These are phyloP conservation scores for Globodera ellingtonae DNA, from an alignment of 1,140 invertebrate species.

Conservation along the genomic window DNA sequence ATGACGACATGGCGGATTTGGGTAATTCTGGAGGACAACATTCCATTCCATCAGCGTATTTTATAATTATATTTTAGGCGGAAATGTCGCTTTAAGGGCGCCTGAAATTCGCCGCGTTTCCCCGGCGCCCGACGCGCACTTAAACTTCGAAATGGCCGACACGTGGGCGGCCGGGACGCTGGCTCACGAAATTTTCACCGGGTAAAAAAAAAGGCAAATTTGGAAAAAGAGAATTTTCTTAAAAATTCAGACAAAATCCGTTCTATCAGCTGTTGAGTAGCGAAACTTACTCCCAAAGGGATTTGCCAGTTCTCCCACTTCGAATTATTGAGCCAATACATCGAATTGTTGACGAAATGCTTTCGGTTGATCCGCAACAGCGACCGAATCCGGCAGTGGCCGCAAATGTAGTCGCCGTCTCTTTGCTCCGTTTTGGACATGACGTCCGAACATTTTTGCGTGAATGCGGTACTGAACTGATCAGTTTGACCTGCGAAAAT, in stretches of 20 bases:
- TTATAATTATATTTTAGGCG: neutral
- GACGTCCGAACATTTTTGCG: slow-evolving; percentile 20
- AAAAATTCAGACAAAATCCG: slow-evolving; percentile 38
- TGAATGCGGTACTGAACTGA: slow-evolving; percentile 6
- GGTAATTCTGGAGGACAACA: slow-evolving; percentile 4
- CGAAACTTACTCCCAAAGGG: slow-evolving; percentile 40
- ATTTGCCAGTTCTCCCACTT: slow-evolving; percentile 40
- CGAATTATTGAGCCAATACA: slow-evolving; percentile 40
- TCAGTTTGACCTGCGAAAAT: neutral
- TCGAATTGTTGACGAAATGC: slow-evolving; percentile 34
- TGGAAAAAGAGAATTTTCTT: slow-evolving; percentile 23
- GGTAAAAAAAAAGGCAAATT: slow-evolving; percentile 19
- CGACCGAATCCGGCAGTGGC: slow-evolving; percentile 41
- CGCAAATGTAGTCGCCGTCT: slow-evolving; percentile 49
- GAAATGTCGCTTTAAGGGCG: slow-evolving; percentile 46
- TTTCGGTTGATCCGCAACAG: slow-evolving; percentile 42
- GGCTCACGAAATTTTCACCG: slow-evolving; percentile 52
- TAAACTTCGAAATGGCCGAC: slow-evolving; percentile 49
- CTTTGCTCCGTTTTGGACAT: slow-evolving; percentile 48
- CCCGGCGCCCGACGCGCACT: slow-evolving; percentile 14
- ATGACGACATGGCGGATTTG: slow-evolving; percentile 41
- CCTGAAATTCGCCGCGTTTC: slow-evolving; percentile 43
- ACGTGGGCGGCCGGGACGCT: slow-evolving; percentile 45
- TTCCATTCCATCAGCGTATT: neutral
- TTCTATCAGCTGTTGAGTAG: slow-evolving; percentile 45